phyloP scores from a whole-genome alignment of 2,888 invertebrate genomes.

The Pyrgus malvae region DNA sequence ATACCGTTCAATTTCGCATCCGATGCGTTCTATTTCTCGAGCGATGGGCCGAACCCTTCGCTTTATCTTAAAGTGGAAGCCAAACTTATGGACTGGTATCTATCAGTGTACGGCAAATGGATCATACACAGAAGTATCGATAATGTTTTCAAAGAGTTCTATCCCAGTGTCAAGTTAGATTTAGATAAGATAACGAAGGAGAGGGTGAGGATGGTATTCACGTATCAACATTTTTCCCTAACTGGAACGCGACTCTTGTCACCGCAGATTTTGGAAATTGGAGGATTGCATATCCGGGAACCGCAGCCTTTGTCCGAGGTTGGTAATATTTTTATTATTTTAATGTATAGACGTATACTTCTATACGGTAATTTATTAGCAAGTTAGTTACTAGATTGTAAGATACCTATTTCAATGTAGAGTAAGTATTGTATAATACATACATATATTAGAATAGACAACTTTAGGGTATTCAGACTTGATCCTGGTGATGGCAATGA shows the following conservation, averaged over 20 bases:
- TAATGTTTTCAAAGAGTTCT: conserved; percentile 53
- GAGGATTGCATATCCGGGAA: conserved; percentile 73
- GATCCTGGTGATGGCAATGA: no score
- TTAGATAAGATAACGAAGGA: conserved; percentile 69
- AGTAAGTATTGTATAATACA: no score
- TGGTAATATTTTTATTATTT: conserved; percentile 9
- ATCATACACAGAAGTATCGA: conserved; percentile 54
- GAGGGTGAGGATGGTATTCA: conserved; percentile 75
- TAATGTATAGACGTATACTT: no score
- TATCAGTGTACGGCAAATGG: conserved; percentile 45
- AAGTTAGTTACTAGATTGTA: no score
- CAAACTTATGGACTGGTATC: conserved; percentile 42
- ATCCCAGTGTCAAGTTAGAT: conserved; percentile 67
- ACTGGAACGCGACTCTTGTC: conserved; percentile 76
- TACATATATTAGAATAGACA: no score
- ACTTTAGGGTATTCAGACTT: no score
- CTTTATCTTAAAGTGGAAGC: conserved; percentile 50
- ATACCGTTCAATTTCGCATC: conserved; percentile 72
- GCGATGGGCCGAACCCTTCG: conserved; percentile 50
- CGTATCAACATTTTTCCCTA: conserved; percentile 83
- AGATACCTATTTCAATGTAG: no score
- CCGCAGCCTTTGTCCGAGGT: conserved; percentile 52
- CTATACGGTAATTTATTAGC: no score
- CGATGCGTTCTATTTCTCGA: conserved; percentile 70
- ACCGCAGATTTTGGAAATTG: conserved; percentile 82